phyloP scores from a whole-genome alignment of 2,113 vertebrate species.

The Colistium nudipinnis region DNA sequence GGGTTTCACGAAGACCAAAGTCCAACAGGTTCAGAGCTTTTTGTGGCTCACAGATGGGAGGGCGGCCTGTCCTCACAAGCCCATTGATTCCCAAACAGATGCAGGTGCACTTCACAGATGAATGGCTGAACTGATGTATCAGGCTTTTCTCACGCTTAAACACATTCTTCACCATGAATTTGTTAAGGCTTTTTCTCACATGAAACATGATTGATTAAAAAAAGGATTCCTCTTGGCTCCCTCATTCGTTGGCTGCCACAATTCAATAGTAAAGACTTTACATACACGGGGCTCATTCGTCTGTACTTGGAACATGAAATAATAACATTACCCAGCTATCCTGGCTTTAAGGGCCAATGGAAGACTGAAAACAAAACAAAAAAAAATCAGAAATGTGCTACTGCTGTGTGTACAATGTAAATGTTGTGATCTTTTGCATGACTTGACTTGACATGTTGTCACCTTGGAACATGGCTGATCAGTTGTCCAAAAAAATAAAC shows the following conservation, averaged over 20 bases:
- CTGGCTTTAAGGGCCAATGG: no score
- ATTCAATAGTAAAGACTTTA: neutral
- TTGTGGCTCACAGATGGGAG: constrained; percentile 16
- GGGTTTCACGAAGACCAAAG: constrained; percentile 44
- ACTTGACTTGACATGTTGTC: neutral
- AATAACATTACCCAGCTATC: no score
- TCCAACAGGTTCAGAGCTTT: constrained; percentile 40
- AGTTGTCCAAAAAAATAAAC: no score
- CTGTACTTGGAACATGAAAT: no score
- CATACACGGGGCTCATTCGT: no score
- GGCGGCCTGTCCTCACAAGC: neutral
- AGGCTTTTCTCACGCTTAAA: neutral
- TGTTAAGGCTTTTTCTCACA: neutral
- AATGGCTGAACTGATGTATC: neutral
- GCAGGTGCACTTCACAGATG: neutral
- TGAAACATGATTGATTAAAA: neutral
- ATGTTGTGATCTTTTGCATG: no score
- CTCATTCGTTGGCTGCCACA: no score
- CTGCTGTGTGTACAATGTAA: no score
- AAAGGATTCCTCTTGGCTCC: no score
- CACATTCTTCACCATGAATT: neutral
- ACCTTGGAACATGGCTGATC: neutral
- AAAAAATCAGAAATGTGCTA: no score
- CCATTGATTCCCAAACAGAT: neutral
- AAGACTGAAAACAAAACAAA: no score